Base-by-base conservation (phyloP, 30 jellyfish, hydroid and myxozoan genomes). In the Aurelia coerulea region DNA sequence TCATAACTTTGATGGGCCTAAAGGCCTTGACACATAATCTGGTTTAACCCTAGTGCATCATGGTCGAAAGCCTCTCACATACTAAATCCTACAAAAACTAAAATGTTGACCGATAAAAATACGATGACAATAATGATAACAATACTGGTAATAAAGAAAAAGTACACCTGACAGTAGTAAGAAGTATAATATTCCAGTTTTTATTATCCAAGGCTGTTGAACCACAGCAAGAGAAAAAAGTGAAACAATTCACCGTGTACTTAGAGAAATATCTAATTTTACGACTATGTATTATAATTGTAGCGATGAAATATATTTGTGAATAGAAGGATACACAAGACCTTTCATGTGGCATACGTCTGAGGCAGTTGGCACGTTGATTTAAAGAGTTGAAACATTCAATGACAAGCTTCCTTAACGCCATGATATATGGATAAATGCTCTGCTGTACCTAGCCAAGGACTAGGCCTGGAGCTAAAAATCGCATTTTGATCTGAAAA, bases 151-250 rank as follows among this genome's bases (percentile, higher is more conserved):
- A 35, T 70, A 70, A 31, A 33, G n/a, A 31, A 70, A 42, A 70
- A 70, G 31, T 70, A 70, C 80, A 70, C 46, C 80, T 32, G 80
- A 52, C 9, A 33, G 34, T 70, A 5, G 56, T 6, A 46, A 7
- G 56, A 6, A 70, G 58, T 10, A 70, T 32, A 70, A 70, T 70
- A 79, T 66, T 56, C 89, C 42, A 62, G 39, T 23, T 56, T 35
- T 9, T 14, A 50, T 51, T 74, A 50, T 51, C 85, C 54, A 32
- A 2, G 76, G 92, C 92, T 83, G 92, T 69, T 71, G 34, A 83
- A 83, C 92, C 92, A 46, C 56, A 83, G 92, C 92, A 9, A 42
- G 82, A 69, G 64, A 73, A 60, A 68, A 54, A 49, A 23, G 23
- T 29, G 63, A 33, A 19, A 51, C 5, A 59, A 10, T 41, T 53